Evolutionary conservation across 2,797 vertebrate species (phyloP).

Genomic region (Amblyraja radiata): DNA sequence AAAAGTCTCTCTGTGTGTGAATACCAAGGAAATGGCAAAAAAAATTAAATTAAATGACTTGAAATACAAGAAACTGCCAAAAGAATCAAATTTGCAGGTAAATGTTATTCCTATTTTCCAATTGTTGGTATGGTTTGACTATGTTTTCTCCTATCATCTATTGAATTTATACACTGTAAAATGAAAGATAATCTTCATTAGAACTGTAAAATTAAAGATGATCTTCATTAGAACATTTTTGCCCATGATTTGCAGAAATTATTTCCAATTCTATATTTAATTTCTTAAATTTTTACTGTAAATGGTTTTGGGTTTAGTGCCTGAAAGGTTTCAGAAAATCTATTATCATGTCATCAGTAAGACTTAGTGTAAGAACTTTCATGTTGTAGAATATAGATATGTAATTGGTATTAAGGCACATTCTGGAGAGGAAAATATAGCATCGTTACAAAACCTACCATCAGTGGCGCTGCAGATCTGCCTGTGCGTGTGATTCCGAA

Average conservation of each 20-base stretch:
- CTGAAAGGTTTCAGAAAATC: too few relatives aligned
- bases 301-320: too few relatives aligned
- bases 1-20: not conserved
- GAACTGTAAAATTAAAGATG: not conserved
- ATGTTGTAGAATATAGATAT: not conserved
- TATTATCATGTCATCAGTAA: not conserved
- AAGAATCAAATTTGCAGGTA: constrained; percentile 22
- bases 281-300: too few relatives aligned
- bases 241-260: too few relatives aligned
- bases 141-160: not conserved
- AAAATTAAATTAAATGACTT: constrained; percentile 16
- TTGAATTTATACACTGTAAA: not conserved
- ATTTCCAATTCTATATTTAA: too few relatives aligned
- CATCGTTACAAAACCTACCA: too few relatives aligned
- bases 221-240: too few relatives aligned
- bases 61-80: not conserved
- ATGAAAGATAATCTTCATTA: not conserved
- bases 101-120: not conserved
- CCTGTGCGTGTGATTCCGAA: too few relatives aligned
- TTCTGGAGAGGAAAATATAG: not conserved
- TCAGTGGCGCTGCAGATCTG: too few relatives aligned
- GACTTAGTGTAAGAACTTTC: not conserved
- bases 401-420: not conserved
- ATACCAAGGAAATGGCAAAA: not conserved
- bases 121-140: not conserved